These are phyloP conservation scores for Prunella himalayana DNA, from an alignment of 2,113 vertebrate genomes.

Conservation along the genomic window DNA sequence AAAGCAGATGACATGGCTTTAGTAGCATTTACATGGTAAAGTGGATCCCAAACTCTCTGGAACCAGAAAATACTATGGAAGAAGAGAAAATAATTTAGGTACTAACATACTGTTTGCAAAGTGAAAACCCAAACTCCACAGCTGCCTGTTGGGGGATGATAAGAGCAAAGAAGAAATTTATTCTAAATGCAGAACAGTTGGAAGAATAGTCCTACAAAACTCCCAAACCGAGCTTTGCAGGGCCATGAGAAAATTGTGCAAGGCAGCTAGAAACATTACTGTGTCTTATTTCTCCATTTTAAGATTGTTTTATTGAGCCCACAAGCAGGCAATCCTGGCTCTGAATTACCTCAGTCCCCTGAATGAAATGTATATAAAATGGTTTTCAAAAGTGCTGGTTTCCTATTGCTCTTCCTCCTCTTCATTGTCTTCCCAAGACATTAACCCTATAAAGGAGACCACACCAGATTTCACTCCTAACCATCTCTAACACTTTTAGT, in stretches of 20 bases:
- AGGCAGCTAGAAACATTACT: background rate
- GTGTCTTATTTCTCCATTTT: background rate
- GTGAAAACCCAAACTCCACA: background rate
- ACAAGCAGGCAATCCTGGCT: background rate
- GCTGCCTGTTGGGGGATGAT: background rate
- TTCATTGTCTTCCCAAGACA: background rate
- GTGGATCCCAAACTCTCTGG: background rate
- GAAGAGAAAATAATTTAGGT: background rate
- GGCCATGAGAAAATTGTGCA: background rate
- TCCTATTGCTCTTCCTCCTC: background rate
- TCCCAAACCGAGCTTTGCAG: background rate
- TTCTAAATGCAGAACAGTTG: background rate
- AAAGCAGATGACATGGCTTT: background rate
- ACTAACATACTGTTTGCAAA: background rate
- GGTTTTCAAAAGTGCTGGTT: background rate
- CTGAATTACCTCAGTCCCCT: background rate
- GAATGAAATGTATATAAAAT: background rate
- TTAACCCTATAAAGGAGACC: background rate
- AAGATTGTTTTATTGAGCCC: background rate
- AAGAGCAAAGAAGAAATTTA: background rate
- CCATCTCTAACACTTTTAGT: background rate
- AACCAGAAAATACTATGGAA: background rate
- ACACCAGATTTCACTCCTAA: background rate
- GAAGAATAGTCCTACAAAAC: background rate
- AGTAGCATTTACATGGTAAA: background rate